Evolutionary conservation across 2,888 invertebrate species (phyloP).

Genomic region (Hydropsyche betteni): DNA sequence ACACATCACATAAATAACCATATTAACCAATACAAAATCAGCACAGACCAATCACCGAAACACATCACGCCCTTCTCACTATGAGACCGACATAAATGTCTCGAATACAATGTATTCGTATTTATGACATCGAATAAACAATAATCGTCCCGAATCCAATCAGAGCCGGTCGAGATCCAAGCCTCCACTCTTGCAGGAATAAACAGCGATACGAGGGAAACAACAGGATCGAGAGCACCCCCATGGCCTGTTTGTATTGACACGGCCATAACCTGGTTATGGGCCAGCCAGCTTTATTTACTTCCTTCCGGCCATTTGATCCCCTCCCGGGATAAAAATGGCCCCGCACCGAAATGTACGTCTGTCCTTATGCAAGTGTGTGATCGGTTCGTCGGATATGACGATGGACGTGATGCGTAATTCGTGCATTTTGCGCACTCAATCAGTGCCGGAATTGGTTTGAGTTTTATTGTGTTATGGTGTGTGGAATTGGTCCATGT

Average conservation of each 20-base stretch:
- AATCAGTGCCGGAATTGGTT: too few relatives aligned
- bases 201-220: not conserved
- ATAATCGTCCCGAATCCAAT: conserved; percentile 32
- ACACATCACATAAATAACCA: not conserved
- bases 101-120: too few relatives aligned
- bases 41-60: too few relatives aligned
- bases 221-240: conserved; percentile 7
- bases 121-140: conserved; percentile 31
- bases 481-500: too few relatives aligned
- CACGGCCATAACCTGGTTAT: conserved; percentile 50
- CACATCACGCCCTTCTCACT: too few relatives aligned
- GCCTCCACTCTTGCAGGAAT: conserved; percentile 17
- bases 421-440: too few relatives aligned
- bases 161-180: conserved; percentile 15
- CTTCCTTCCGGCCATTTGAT: conserved; percentile 50
- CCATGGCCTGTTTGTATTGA: conserved; percentile 48
- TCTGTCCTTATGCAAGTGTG: too few relatives aligned
- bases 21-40: not conserved
- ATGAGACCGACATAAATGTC: too few relatives aligned
- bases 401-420: too few relatives aligned
- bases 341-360: conserved; percentile 10
- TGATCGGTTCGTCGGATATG: too few relatives aligned
- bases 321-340: conserved; percentile 42
- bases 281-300: conserved; percentile 49
- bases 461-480: too few relatives aligned